Percentiles rank a stretch among this genome's conserved stretches.
These are phyloP conservation scores for Acanthoscelides obtectus DNA, from an alignment of 2,888 invertebrate genomes.

Conservation along the genomic window DNA sequence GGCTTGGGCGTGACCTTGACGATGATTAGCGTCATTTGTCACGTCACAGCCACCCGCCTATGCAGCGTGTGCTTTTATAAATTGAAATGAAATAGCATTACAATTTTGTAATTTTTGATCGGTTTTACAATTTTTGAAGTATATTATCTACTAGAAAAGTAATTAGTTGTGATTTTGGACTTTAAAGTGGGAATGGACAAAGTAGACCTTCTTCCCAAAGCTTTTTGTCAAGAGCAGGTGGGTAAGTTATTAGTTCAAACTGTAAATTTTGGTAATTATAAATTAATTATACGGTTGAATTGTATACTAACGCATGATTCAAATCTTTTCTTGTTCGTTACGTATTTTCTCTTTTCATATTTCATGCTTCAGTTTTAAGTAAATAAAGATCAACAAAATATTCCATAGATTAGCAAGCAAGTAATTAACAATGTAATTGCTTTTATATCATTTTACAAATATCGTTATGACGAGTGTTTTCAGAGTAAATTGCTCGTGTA, in stretches of 20 bases:
- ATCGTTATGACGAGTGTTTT: no score
- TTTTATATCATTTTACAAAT: no score
- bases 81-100: not conserved
- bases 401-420: no score
- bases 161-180: not conserved
- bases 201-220: conserved; percentile 58
- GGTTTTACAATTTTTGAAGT: not conserved
- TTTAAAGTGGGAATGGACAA: conserved; percentile 54
- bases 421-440: no score
- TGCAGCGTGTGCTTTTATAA: not conserved
- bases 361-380: no score
- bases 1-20: not conserved
- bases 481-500: no score
- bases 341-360: no score
- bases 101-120: not conserved
- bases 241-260: conserved; percentile 52
- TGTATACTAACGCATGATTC: not conserved
- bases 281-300: not conserved
- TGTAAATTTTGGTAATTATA: not conserved
- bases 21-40: conserved; percentile 1
- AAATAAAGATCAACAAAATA: no score
- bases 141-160: not conserved
- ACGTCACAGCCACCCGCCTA: conserved; percentile 1
- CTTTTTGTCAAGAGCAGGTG: conserved; percentile 69
- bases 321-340: no score